Percentiles rank a stretch among this genome's conserved stretches.
Evolutionary conservation across 2,113 vertebrate genomes (phyloP).

Genomic region (Onychostruthus taczanowskii): DNA sequence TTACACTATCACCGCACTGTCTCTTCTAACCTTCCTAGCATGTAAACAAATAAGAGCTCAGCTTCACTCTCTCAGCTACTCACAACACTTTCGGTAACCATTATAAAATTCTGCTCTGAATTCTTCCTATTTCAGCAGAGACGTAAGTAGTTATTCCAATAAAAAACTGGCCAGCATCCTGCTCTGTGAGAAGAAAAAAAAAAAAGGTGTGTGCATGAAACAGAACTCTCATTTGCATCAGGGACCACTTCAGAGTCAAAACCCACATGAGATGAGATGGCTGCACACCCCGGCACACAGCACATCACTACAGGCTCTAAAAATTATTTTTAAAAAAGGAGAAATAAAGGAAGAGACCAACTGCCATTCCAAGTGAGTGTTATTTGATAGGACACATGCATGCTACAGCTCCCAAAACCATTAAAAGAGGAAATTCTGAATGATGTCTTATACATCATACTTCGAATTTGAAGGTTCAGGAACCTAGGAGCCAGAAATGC

Average conservation of each 20-base stretch:
- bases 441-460: neutral
- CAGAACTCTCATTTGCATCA: neutral
- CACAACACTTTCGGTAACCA: neutral
- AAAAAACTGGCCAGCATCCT: neutral
- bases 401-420: neutral
- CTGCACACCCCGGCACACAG: neutral
- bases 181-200: neutral
- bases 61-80: neutral
- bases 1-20: neutral
- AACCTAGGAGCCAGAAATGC: neutral
- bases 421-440: neutral
- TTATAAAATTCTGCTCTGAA: neutral
- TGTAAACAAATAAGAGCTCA: neutral
- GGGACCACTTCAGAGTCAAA: neutral
- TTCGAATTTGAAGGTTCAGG: neutral
- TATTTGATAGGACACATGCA: neutral
- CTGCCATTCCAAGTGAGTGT: neutral
- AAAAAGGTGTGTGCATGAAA: neutral
- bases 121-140: neutral
- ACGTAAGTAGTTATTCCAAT: neutral
- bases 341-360: neutral
- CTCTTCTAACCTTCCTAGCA: neutral
- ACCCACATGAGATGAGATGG: neutral
- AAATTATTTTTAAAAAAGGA: neutral
- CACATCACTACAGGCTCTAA: neutral